phyloP scores from a whole-genome alignment of 2,797 vertebrate genomes.

The Glossophaga mutica region DNA sequence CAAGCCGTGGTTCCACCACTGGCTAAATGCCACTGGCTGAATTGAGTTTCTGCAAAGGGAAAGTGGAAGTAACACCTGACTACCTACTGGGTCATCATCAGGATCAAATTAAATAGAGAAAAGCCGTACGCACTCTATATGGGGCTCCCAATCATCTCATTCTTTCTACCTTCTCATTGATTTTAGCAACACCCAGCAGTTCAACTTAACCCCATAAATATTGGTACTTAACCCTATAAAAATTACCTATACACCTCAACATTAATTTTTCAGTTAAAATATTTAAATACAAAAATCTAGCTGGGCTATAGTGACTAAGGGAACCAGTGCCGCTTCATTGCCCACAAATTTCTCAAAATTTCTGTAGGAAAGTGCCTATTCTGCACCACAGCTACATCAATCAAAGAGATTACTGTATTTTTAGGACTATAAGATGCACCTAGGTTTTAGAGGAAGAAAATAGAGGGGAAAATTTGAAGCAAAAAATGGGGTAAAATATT shows the following conservation, averaged over 20 bases:
- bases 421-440: no score
- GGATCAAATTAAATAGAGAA: background rate
- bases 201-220: background rate
- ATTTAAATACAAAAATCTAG: conserved; percentile 1
- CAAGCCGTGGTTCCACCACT: background rate
- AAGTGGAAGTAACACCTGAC: background rate
- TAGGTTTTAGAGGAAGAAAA: no score
- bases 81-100: background rate
- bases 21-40: background rate
- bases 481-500: no score
- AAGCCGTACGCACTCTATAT: background rate
- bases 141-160: background rate
- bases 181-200: background rate
- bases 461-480: no score
- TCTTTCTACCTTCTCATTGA: background rate
- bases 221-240: background rate
- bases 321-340: background rate
- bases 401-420: background rate
- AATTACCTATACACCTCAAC: background rate
- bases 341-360: background rate
- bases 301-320: background rate
- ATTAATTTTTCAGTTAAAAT: background rate
- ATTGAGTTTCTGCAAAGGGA: background rate
- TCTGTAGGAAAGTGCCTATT: background rate
- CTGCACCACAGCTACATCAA: background rate